Conservation (phyloP, 1,140 invertebrate species). For the Carcinoscorpius rotundicauda region DNA sequence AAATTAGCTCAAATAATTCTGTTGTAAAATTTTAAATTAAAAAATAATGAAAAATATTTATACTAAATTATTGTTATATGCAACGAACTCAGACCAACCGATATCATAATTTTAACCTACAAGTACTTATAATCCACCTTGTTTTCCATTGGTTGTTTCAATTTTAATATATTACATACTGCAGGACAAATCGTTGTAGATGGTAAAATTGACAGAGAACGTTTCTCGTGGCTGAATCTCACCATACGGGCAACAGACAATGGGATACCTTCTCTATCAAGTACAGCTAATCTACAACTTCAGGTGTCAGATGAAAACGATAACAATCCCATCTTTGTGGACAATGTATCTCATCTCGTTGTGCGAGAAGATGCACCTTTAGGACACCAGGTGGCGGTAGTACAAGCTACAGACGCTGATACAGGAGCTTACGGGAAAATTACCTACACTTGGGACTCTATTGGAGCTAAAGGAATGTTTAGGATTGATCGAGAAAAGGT, state of each 20-base stretch:
- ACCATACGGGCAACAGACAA: conserved; percentile 73
- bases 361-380: conserved; percentile 62
- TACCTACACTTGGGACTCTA: conserved; percentile 71
- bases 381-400: conserved; percentile 51
- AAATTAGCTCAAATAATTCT: too few relatives aligned
- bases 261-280: conserved; percentile 56
- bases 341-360: conserved; percentile 40
- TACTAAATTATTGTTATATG: too few relatives aligned
- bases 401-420: conserved; percentile 72
- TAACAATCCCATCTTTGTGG: conserved; percentile 73
- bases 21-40: too few relatives aligned
- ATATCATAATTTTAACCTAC: too few relatives aligned
- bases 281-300: conserved; percentile 48
- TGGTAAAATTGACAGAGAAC: conserved; percentile 74
- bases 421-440: conserved; percentile 76
- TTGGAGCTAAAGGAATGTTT: conserved; percentile 47
- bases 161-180: background rate
- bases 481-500: conserved; percentile 65
- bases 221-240: conserved; percentile 71
- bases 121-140: too few relatives aligned
- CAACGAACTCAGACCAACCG: conserved; percentile 26
- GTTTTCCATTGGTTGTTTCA: too few relatives aligned
- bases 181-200: conserved; percentile 67
- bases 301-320: conserved; percentile 79
- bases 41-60: too few relatives aligned